Evolutionary conservation across 2,797 vertebrate species (phyloP), one percentile per base, ranked within the genome.

Genomic region (Falco naumanni): DNA sequence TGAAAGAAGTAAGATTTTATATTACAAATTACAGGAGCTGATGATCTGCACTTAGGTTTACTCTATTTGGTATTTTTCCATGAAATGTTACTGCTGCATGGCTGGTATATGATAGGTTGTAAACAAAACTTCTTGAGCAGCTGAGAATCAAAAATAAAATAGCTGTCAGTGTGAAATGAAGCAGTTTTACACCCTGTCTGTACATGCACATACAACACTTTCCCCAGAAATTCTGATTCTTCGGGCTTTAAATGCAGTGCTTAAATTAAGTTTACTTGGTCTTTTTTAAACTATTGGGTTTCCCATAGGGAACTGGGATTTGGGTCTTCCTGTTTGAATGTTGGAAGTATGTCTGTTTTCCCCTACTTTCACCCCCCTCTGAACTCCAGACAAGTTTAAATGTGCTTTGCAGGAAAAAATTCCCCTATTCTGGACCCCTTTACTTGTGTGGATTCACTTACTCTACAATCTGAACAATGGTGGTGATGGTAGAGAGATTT

Each of bases 261-360:
- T 66, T 93, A 77, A 90, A 74, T 84, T 88, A 71, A 75, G 37
- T 87, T 95, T 63, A 71, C 60, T 85, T 88, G 47, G 20, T 78
- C 37, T 37, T 78, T 69, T 84, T 84, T 31, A 45, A 77, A 54
- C 3, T 51, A 4, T 16, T 88, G 21, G 25, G 11, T 13, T 92
- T 96, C 68, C 69, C 37, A 48, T 0, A 87, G 15, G 31, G 17
- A 17, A 53, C 37, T 5, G 16, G 43, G n/a, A 63, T 74, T 94
- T 95, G 50, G 7, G 18, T 86, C 82, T 96, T 96, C 79, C 92
- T 95, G 33, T 94, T 94, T 93, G 43, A 84, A 95, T 84, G 34
- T 50, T 87, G 33, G 20, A 82, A 94, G 9, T n/a, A 71, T 41
- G 21, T 87, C 76, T 97, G 60, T 70, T 95, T 95, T 85, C 51